phyloP scores from a whole-genome alignment of 1,140 invertebrate genomes.

The Triops longicaudatus region DNA sequence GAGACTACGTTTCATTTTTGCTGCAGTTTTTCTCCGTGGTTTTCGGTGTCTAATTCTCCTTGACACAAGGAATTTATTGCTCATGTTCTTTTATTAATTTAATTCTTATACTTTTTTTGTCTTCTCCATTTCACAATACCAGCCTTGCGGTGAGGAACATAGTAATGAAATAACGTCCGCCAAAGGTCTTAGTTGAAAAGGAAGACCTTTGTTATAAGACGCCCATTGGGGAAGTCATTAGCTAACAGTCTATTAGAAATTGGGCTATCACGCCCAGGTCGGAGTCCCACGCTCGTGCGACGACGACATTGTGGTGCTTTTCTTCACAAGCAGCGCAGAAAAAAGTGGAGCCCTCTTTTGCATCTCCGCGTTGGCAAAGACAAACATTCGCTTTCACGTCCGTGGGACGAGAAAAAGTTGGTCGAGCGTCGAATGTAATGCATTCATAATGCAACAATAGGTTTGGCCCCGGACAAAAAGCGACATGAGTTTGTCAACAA shows the following conservation, averaged over 20 bases:
- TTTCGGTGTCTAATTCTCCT: background rate
- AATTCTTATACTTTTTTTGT: too few species aligned
- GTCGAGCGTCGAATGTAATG: background rate
- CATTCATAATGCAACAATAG: slow-evolving; percentile 15
- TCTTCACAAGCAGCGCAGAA: background rate
- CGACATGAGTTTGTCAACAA: slow-evolving; percentile 4
- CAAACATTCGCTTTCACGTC: background rate
- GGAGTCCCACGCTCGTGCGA: background rate
- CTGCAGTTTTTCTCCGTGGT: background rate
- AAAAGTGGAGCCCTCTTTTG: background rate
- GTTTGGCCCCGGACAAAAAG: background rate
- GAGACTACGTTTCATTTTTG: background rate
- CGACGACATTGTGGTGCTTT: background rate
- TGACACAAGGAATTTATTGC: too few species aligned
- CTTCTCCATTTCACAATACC: too few species aligned
- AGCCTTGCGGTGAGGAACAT: too few species aligned
- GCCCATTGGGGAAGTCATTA: background rate
- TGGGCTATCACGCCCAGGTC: background rate
- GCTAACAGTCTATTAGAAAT: background rate
- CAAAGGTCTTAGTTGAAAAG: too few species aligned
- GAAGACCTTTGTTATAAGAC: too few species aligned
- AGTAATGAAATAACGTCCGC: too few species aligned
- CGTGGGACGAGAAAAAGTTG: background rate
- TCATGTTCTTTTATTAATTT: too few species aligned
- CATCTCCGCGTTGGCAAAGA: background rate